Evolutionary conservation across 2,888 invertebrate genomes (phyloP).

Genomic region (Quadroppia sp.): DNA sequence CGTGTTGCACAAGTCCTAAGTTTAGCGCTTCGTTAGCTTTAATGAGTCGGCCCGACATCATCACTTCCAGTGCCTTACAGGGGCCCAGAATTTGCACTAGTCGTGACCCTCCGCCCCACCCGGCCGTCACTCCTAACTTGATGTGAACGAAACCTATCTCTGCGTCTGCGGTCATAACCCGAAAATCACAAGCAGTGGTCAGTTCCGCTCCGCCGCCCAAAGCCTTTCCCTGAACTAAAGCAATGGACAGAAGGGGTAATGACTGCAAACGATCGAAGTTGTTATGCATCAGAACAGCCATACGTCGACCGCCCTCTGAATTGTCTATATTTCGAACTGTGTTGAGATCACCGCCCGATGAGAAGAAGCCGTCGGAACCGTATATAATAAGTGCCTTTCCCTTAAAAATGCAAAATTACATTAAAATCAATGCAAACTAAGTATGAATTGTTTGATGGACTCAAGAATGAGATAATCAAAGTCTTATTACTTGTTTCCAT

Average conservation of each 20-base stretch:
- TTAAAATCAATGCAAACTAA: not conserved
- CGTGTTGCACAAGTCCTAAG: slow-evolving; percentile 54
- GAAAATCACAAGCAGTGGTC: slow-evolving; percentile 56
- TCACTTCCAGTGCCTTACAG: slow-evolving; percentile 54
- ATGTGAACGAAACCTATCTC: slow-evolving; percentile 57
- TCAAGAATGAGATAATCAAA: not conserved
- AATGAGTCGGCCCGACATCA: slow-evolving; percentile 52
- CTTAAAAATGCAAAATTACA: slow-evolving; percentile 34
- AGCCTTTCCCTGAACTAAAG: slow-evolving; percentile 56
- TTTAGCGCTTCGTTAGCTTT: slow-evolving; percentile 51
- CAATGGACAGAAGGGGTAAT: slow-evolving; percentile 57
- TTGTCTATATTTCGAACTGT: slow-evolving; percentile 52
- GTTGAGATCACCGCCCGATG: slow-evolving; percentile 58
- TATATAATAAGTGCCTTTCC: slow-evolving; percentile 56
- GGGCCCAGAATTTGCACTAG: slow-evolving; percentile 55
- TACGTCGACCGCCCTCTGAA: slow-evolving; percentile 52
- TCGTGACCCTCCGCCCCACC: slow-evolving; percentile 57
- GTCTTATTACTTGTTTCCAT: slow-evolving; percentile 52
- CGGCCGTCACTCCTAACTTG: slow-evolving; percentile 56
- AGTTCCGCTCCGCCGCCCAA: slow-evolving; percentile 60
- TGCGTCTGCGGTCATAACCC: slow-evolving; percentile 53
- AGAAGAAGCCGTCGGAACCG: slow-evolving; percentile 56
- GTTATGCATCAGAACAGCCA: slow-evolving; percentile 57
- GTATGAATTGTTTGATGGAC: not conserved
- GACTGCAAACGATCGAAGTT: slow-evolving; percentile 53